Percentiles rank a stretch among this genome's conserved stretches.
Evolutionary conservation across 2,888 invertebrate genomes (phyloP).

Genomic region (Napeogenes sylphis): DNA sequence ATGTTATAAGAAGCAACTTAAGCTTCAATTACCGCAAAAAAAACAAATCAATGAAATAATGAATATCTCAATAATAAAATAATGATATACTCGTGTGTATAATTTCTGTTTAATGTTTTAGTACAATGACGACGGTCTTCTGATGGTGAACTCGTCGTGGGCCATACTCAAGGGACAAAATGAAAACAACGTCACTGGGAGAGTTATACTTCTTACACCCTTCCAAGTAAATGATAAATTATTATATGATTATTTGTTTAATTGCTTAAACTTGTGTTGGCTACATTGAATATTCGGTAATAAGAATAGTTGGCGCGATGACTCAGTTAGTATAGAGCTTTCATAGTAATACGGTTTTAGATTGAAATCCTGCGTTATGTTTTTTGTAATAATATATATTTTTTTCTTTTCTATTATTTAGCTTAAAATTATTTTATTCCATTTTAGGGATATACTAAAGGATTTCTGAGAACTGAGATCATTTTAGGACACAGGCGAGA

Average conservation of each 20-base stretch:
- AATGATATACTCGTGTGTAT: too few species aligned
- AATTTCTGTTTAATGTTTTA: conserved; percentile 47
- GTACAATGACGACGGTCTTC: conserved; percentile 82
- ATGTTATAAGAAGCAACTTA: too few species aligned
- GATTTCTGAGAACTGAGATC: conserved; percentile 82
- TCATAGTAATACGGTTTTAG: too few species aligned
- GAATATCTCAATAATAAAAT: too few species aligned
- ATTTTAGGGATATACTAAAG: conserved; percentile 80
- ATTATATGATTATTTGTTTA: neutral
- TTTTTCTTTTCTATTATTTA: neutral
- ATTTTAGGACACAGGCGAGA: conserved; percentile 80
- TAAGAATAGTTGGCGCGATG: too few species aligned
- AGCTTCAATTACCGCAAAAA: too few species aligned
- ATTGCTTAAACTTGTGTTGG: neutral
- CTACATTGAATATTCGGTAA: neutral
- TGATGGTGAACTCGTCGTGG: conserved; percentile 85
- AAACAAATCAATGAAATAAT: too few species aligned
- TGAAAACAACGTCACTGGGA: conserved; percentile 82
- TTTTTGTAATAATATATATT: too few species aligned
- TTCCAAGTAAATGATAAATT: conserved; percentile 61
- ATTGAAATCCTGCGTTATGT: too few species aligned
- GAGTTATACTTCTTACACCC: conserved; percentile 81
- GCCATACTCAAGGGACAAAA: conserved; percentile 72
- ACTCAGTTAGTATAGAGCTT: too few species aligned
- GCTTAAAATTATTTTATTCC: neutral